Evolutionary conservation across 2,888 invertebrate species (phyloP), one percentile per base, ranked within the genome.

Genomic region (Trachelus troglodyta): DNA sequence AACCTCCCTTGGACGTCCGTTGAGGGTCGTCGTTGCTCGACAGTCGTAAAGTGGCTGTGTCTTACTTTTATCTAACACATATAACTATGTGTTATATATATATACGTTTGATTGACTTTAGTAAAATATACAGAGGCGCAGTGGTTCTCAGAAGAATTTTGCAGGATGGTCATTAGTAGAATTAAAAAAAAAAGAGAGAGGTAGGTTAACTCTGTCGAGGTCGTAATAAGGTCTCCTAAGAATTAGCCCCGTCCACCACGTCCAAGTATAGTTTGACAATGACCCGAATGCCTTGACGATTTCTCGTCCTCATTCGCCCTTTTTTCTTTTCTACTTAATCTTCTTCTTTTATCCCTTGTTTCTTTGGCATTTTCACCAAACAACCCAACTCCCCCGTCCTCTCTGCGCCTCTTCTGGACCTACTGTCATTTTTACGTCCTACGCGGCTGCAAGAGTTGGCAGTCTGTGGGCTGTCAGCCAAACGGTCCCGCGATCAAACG

Each of bases 191-290:
- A 74, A 23, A 12, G 0, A 75, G 73, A 79, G 83, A 81, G 77
- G 81, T 78, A 81, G 80, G 80, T 86, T 86, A 85, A 85, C 84
- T 85, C 85, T 9, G 85, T 84, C 87, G 85, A 87, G 87, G 89
- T 82, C 84, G 82, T 83, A 84, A 83, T 84, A 84, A 87, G 82
- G 84, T 84, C 82, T 85, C 82, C 79, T 78, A 77, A 76, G 79
- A 76, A 76, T 75, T 78, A 78, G 76, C 77, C 78, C 71, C 71
- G 71, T 34, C 33, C 33, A 71, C 33, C 71, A 34, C 71, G 71
- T 71, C 71, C 33, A 23, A 56, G 86, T 89, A 90, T 89, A 90
- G 89, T 85, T 84, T 85, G 90, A 91, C 90, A 91, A 90, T 91
- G 90, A 91, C 89, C 90, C 86, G 89, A 86, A 89, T 90, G 88